These are phyloP conservation scores for Ophion costatus DNA, from an alignment of 2,888 invertebrate genomes.

Conservation along the genomic window DNA sequence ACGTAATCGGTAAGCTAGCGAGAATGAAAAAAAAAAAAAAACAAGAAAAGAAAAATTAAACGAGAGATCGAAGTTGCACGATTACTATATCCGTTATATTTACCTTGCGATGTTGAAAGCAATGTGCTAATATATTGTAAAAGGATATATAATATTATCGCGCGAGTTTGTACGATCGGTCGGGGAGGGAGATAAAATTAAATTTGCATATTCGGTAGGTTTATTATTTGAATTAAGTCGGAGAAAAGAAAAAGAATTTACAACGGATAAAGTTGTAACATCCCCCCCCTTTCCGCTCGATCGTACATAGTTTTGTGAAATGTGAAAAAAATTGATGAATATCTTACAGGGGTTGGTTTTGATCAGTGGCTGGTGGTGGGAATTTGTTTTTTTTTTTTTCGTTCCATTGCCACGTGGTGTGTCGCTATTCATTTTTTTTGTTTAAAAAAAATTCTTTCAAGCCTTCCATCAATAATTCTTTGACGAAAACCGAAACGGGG, in stretches of 20 bases:
- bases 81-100: conserved; percentile 69
- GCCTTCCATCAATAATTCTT: too few relatives aligned
- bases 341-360: conserved; percentile 56
- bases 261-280: conserved; percentile 30
- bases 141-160: conserved; percentile 60
- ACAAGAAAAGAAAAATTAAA: conserved; percentile 58
- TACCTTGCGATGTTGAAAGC: conserved; percentile 73
- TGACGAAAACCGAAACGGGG: too few relatives aligned
- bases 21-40: neutral
- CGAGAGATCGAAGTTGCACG: conserved; percentile 56
- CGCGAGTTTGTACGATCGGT: conserved; percentile 65
- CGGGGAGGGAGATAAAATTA: neutral
- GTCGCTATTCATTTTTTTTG: conserved; percentile 21
- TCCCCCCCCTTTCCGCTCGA: conserved; percentile 34
- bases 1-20: conserved; percentile 60
- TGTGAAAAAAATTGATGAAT: conserved; percentile 36
- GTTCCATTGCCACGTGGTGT: conserved; percentile 24
- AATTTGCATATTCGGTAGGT: conserved; percentile 37
- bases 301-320: conserved; percentile 68
- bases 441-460: too few relatives aligned
- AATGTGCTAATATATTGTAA: conserved; percentile 70
- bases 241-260: conserved; percentile 25
- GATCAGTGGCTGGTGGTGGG: conserved; percentile 44
- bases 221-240: conserved; percentile 51
- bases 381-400: conserved; percentile 27